Evolutionary conservation across 2,797 vertebrate genomes (phyloP).

Genomic region (Clarias fuscus): DNA sequence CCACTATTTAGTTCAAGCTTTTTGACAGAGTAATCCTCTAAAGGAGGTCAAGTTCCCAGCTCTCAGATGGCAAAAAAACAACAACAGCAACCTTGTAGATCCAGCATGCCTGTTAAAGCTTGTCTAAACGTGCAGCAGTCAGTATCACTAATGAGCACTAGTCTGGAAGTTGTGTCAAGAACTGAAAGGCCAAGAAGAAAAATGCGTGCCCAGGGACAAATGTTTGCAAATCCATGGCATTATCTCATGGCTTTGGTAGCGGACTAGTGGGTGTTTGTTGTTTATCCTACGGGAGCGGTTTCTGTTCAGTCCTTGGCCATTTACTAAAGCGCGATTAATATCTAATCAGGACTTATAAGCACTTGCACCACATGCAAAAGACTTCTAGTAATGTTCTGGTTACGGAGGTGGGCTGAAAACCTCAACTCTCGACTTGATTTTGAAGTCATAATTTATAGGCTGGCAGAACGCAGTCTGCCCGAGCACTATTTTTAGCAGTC

Average conservation of each 20-base stretch:
- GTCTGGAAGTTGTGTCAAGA: constrained; percentile 55
- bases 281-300: not conserved
- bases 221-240: constrained; percentile 7
- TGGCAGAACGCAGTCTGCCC: constrained; percentile 10
- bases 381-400: not conserved
- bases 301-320: not conserved
- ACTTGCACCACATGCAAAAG: not conserved
- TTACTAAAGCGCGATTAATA: not conserved
- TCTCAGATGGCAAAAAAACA: not conserved
- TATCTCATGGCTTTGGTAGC: constrained; percentile 20
- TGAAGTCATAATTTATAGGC: constrained; percentile 17
- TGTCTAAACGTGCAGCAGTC: constrained; percentile 15
- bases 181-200: constrained; percentile 25
- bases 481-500: constrained; percentile 31
- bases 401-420: not conserved
- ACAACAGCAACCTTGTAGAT: constrained; percentile 33
- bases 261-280: not conserved
- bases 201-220: constrained; percentile 27
- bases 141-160: constrained; percentile 66
- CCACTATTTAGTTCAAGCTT: constrained; percentile 40
- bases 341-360: not conserved
- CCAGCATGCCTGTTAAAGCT: constrained; percentile 46
- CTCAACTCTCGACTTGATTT: constrained; percentile 9
- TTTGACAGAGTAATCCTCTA: constrained; percentile 31
- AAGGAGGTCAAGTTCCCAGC: constrained; percentile 33